A percentile compares a stretch with the other conserved stretches of the same genome.
Conservation (phyloP, 2,113 vertebrate genomes). For the Psittacula cyanocephala region DNA sequence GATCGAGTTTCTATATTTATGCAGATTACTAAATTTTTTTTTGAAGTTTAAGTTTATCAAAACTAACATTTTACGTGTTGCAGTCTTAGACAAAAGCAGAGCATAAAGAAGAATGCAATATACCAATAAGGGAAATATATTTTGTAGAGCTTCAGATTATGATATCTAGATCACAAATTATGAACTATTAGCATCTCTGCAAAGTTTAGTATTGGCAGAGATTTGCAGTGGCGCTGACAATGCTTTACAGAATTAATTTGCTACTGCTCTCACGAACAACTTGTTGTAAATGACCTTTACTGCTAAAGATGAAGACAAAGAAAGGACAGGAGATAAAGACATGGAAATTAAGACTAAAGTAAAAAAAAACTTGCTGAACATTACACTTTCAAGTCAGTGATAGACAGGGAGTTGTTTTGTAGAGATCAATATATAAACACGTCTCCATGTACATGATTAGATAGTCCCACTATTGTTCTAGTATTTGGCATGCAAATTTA, state of each 20-base stretch:
- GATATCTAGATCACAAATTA: background rate
- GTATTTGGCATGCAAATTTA: background rate
- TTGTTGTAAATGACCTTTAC: constrained; percentile 27
- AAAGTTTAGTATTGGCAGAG: background rate
- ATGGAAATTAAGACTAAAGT: constrained; percentile 15
- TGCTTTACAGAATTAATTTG: constrained; percentile 30
- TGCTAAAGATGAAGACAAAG: background rate
- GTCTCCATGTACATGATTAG: background rate
- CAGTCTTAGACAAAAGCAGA: background rate
- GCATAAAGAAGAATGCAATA: background rate
- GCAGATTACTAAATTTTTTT: background rate
- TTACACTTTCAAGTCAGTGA: background rate
- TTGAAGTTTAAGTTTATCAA: background rate
- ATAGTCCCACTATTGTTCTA: background rate
- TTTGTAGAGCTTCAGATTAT: background rate
- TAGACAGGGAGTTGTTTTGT: background rate
- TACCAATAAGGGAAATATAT: background rate
- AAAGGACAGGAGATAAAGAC: background rate
- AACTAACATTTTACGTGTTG: background rate
- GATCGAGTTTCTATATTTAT: background rate
- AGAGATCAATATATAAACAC: background rate
- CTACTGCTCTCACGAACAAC: background rate
- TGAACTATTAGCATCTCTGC: background rate
- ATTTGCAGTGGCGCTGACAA: background rate
- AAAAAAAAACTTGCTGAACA: constrained; percentile 28